Base-by-base conservation (phyloP, 2,888 invertebrate genomes). In the Nezara viridula region DNA sequence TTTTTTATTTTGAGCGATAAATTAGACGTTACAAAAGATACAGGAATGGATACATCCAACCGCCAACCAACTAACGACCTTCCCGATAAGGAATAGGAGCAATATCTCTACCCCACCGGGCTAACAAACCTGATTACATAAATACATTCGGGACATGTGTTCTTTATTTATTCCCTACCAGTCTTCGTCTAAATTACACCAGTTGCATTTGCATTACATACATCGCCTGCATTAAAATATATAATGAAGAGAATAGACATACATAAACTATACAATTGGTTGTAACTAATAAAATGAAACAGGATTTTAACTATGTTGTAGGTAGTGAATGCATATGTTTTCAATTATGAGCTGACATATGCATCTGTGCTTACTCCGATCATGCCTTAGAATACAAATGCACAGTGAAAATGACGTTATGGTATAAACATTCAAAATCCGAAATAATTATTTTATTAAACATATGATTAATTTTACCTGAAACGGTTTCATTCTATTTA, bases 1-100 rank as follows among this genome's bases (percentile, higher is more conserved):
- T 44, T 81, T 81, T 81, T 81, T 81, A 81, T 81, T 81, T 81
- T 24, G 24, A 47, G 81, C 44, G 44, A 47, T 81, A 81, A 81
- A 81, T 81, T 81, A 47, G 40, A n/a, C 12, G 81, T 44, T 81
- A 81, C 44, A 47, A 81, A 81, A 40, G 40, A 40, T 81, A 73
- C 66, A 73, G 66, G 12, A 12, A 21, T 16, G 40, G 40, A 73
- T 77, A 77, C 77, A 77, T 32, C 73, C 73, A 1, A 16, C 7
- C 21, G 21, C 2, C 2, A 5, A 3, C 55, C 55, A n/a, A 27
- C 81, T 47, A 73, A 73, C 66, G 66, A 21, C 66, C 32, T 32
- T 24, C 66, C 66, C 4, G 66, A 73, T 73, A 73, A 73, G 66
- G 81, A 2, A 81, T 44, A 5, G 81, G 81, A 81, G 81, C 81